These are phyloP conservation scores for Volucella zonaria DNA, from an alignment of 2,888 invertebrate genomes.

Conservation along the genomic window DNA sequence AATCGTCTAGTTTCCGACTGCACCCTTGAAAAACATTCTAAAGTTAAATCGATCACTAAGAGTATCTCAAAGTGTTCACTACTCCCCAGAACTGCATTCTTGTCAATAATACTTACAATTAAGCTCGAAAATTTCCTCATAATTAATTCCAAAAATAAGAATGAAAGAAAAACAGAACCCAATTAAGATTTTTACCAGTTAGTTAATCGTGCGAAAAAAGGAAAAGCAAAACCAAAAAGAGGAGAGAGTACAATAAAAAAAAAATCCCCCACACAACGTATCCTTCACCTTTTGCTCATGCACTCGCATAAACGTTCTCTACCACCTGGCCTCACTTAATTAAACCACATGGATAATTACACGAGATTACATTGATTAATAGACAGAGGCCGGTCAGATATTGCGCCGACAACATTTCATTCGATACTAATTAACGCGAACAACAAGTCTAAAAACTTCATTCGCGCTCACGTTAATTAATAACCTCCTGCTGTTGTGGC, in stretches of 20 bases:
- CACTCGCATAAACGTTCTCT: constrained; percentile 41
- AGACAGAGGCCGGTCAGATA: constrained; percentile 73
- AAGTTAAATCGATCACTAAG: no score
- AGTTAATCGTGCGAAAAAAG: constrained; percentile 59
- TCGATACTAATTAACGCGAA: constrained; percentile 74
- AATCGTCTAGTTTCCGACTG: no score
- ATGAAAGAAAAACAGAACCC: constrained; percentile 25
- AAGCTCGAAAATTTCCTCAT: no score
- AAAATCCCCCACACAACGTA: constrained; percentile 35
- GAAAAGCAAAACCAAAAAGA: constrained; percentile 1
- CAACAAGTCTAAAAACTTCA: constrained; percentile 71
- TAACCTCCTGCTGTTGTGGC: constrained; percentile 65
- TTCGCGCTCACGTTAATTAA: constrained; percentile 71
- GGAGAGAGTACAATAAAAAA: not conserved
- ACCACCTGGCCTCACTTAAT: constrained; percentile 72
- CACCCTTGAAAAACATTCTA: no score
- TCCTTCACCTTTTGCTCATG: constrained; percentile 49
- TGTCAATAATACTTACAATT: no score
- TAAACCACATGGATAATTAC: constrained; percentile 73
- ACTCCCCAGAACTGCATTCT: no score
- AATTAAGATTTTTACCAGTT: constrained; percentile 60
- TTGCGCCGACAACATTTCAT: constrained; percentile 73
- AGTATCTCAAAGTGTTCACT: no score
- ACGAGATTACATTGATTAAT: constrained; percentile 74
- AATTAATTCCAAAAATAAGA: no score